Evolutionary conservation across 2,888 invertebrate genomes (phyloP).

Genomic region (Xestia ashworthii): DNA sequence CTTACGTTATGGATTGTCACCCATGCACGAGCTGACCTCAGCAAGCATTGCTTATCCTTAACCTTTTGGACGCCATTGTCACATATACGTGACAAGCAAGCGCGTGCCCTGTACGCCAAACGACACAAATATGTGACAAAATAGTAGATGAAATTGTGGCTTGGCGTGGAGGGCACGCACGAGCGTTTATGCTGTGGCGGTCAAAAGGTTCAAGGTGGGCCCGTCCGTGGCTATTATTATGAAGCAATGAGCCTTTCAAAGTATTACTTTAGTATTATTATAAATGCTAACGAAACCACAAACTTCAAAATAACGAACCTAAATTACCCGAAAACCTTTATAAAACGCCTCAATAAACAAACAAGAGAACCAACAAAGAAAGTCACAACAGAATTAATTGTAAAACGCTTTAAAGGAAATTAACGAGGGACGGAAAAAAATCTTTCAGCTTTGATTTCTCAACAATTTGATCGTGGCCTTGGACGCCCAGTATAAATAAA

Average conservation of each 20-base stretch:
- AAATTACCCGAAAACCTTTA: slow-evolving; percentile 38
- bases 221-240: neutral
- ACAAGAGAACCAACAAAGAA: slow-evolving; percentile 61
- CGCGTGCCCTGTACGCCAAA: too few relatives aligned
- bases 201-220: too few relatives aligned
- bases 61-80: too few relatives aligned
- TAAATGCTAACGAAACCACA: neutral
- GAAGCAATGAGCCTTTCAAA: neutral
- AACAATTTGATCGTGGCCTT: slow-evolving; percentile 66
- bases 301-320: neutral
- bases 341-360: slow-evolving; percentile 58
- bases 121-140: too few relatives aligned
- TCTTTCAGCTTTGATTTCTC: slow-evolving; percentile 65
- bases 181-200: too few relatives aligned
- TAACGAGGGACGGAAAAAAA: slow-evolving; percentile 65
- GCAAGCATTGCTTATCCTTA: neutral
- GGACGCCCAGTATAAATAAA: slow-evolving; percentile 71
- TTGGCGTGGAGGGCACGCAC: too few relatives aligned
- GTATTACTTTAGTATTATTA: neutral
- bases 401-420: slow-evolving; percentile 67
- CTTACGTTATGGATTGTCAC: neutral
- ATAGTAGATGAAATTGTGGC: too few relatives aligned
- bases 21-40: neutral
- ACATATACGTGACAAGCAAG: too few relatives aligned
- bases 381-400: slow-evolving; percentile 68